These are phyloP conservation scores for Coranthus polyacanthus DNA, from an alignment of 2,797 vertebrate genomes.

Conservation along the genomic window DNA sequence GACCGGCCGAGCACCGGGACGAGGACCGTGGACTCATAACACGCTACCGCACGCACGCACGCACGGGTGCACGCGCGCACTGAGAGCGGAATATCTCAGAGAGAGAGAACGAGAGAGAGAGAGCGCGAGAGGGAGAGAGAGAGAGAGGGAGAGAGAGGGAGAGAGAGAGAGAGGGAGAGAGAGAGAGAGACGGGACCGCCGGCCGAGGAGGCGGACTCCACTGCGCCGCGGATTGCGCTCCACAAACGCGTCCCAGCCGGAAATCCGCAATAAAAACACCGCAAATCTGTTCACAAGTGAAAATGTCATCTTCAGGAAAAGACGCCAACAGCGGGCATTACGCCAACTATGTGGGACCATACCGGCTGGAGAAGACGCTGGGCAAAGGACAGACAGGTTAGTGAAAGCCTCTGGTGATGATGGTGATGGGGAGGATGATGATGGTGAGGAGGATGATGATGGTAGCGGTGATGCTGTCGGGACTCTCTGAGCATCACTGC, in stretches of 20 bases:
- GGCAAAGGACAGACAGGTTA: conserved; percentile 99
- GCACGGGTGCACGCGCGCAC: conserved; percentile 1
- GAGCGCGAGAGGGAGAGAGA: too few relatives aligned
- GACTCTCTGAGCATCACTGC: conserved; percentile 42
- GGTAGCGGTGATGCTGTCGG: conserved; percentile 28
- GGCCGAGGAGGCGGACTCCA: conserved; percentile 65
- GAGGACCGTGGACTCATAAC: conserved; percentile 26
- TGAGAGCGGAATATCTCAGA: conserved; percentile 51
- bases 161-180: too few relatives aligned
- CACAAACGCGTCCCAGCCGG: conserved; percentile 35
- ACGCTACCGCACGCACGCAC: background rate
- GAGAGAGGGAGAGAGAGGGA: too few relatives aligned
- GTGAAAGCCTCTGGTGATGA: conserved; percentile 64
- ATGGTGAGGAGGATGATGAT: background rate
- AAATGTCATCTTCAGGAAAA: conserved; percentile 95
- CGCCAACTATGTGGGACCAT: conserved; percentile 99
- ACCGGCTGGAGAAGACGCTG: conserved; percentile 98
- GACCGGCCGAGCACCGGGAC: conserved; percentile 19
- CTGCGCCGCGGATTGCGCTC: conserved; percentile 64
- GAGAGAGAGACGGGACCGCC: conserved; percentile 49
- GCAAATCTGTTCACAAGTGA: conserved; percentile 33
- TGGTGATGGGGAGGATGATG: background rate
- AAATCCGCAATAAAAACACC: conserved; percentile 14
- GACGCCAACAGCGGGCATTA: conserved; percentile 95
- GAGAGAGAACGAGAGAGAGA: conserved; percentile 7